Conservation (phyloP, 1,140 invertebrate species). For the Polypedilum vanderplanki region DNA sequence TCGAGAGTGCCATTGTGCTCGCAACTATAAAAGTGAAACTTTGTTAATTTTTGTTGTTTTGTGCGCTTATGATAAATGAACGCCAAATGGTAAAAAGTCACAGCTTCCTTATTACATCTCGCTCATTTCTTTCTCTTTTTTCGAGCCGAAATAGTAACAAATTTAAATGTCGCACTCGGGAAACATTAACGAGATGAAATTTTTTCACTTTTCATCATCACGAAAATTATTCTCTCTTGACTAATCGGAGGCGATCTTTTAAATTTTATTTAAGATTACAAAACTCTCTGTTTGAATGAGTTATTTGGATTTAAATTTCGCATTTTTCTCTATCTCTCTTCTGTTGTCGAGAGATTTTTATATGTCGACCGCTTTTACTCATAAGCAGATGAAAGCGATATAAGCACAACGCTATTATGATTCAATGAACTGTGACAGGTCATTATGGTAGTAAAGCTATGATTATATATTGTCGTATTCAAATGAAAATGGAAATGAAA, state of each 20-base stretch:
- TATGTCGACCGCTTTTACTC: too few relatives aligned
- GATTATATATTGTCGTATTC: too few relatives aligned
- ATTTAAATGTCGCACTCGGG: not conserved
- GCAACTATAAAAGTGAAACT: not conserved
- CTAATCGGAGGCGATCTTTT: not conserved
- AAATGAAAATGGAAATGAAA: too few relatives aligned
- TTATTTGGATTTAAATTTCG: too few relatives aligned
- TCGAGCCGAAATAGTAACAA: not conserved
- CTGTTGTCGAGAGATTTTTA: too few relatives aligned
- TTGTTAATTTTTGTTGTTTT: not conserved
- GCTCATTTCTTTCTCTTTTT: not conserved
- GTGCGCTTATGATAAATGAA: not conserved
- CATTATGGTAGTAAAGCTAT: too few relatives aligned
- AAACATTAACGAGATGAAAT: not conserved
- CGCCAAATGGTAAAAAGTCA: not conserved
- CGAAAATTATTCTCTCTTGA: not conserved
- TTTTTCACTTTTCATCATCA: not conserved
- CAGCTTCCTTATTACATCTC: constrained; percentile 4
- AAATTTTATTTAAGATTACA: not conserved
- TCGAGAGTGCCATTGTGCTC: not conserved
- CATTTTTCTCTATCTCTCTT: too few relatives aligned
- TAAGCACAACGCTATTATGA: too few relatives aligned
- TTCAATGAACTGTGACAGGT: too few relatives aligned
- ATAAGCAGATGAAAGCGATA: too few relatives aligned
- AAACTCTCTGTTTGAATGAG: not conserved